These are phyloP conservation scores for Anableps anableps DNA, from an alignment of 2,797 vertebrate genomes.

Conservation along the genomic window DNA sequence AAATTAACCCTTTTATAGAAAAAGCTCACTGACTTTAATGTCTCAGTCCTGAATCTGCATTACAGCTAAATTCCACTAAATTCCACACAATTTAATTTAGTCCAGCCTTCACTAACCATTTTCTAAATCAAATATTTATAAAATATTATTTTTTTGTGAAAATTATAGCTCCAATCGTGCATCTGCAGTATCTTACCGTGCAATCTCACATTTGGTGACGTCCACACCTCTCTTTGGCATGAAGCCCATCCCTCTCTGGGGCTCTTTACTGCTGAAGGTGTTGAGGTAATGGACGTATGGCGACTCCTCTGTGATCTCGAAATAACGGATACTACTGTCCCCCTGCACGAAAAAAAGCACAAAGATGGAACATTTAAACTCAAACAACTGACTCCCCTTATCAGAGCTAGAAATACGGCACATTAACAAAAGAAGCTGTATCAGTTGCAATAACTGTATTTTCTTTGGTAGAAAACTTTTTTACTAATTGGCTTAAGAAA, in stretches of 20 bases:
- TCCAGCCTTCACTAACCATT: not conserved
- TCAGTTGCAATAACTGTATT: too few species aligned
- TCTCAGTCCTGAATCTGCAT: too few species aligned
- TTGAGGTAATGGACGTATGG: conserved; percentile 97
- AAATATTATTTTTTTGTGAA: not conserved
- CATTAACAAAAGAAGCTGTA: not conserved
- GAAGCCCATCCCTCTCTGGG: conserved; percentile 97
- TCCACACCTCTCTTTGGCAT: conserved; percentile 97
- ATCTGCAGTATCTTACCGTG: conserved; percentile 80
- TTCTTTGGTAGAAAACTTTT: too few species aligned
- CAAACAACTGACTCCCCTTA: not conserved
- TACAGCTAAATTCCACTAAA: too few species aligned
- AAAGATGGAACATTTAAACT: not conserved
- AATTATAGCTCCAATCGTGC: not conserved
- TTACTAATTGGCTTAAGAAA: too few species aligned
- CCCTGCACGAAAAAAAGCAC: conserved; percentile 79
- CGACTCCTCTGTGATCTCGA: conserved; percentile 94
- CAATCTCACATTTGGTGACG: conserved; percentile 97
- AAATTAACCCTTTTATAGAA: too few species aligned
- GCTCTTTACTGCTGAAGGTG: conserved; percentile 97
- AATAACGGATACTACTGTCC: conserved; percentile 97
- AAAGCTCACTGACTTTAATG: too few species aligned
- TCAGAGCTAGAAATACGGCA: not conserved
- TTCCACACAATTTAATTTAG: not conserved
- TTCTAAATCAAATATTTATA: not conserved